Evolutionary conservation across 2,797 vertebrate genomes (phyloP).

Genomic region (Argyrosomus regius): DNA sequence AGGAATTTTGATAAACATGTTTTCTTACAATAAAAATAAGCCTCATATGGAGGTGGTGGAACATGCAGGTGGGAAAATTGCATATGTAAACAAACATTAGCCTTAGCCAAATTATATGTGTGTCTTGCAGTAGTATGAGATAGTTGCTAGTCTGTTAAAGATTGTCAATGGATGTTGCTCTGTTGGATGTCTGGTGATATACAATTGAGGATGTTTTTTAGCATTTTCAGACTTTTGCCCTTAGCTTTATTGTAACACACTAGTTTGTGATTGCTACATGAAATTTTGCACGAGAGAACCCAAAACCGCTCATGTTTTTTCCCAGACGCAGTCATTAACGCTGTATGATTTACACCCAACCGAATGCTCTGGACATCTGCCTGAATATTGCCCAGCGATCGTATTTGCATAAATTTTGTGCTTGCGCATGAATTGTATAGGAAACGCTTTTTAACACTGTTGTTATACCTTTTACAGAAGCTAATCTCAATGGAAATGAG

Average conservation of each 20-base stretch:
- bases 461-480: conserved; percentile 77
- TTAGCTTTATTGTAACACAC: conserved; percentile 27
- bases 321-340: conserved; percentile 50
- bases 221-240: neutral
- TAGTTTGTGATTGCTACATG: neutral
- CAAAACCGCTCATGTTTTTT: conserved; percentile 47
- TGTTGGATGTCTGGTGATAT: neutral
- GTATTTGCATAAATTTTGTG: conserved; percentile 72
- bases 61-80: neutral
- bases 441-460: conserved; percentile 66
- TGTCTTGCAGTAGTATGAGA: conserved; percentile 2
- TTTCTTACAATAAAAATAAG: neutral
- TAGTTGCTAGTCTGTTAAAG: conserved; percentile 17
- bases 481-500: conserved; percentile 84
- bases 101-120: neutral
- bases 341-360: conserved; percentile 66
- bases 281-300: conserved; percentile 31
- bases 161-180: conserved; percentile 8
- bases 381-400: conserved; percentile 59
- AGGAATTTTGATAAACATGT: neutral
- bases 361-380: conserved; percentile 70
- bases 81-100: neutral
- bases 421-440: conserved; percentile 64
- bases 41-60: neutral
- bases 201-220: conserved; percentile 7